Evolutionary conservation across 2,797 vertebrate genomes (phyloP), one percentile per base, ranked within the genome.

Genomic region (Bovichtus variegatus): DNA sequence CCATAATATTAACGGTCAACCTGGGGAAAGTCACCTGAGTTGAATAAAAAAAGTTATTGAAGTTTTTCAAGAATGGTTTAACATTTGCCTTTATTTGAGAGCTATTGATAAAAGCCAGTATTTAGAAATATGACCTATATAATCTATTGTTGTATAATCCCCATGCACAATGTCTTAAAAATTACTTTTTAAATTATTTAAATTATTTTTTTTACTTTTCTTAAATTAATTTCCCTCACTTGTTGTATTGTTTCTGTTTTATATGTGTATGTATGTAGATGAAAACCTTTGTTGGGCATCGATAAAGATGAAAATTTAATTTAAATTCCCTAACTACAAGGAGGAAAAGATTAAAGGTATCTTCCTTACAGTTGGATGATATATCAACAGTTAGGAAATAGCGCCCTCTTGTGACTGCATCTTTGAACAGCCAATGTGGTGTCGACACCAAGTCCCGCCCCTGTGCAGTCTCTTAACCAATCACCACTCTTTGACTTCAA

Each of bases 401-500:
- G 3, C 19, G 59, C 43, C 71, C 70, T 59, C 86, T 43, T 40
- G 75, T 75, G 90, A 65, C 4, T 0, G 2, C 0, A 9, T 11
- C 0, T 16, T 2, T 13, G 8, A 79, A 84, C 54, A 2, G 31
- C 80, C 0, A 2, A 0, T 0, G 5, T 27, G 8, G 2, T 3
- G 5, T 27, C 38, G 2, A 18, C 2, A 2, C 6, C 25, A 75
- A 68, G 70, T 31, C 78, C 85, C 82, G 51, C 88, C 88, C 55
- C 69, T 18, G 16, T 23, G 7, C 9, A 16, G 12, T 23, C 15
- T 46, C 13, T 0, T 25, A 65, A 78, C 88, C 86, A 93, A 93
- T 91, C 83, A 87, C 12, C 9, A 21, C 16, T 58, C 61, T 31
- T 70, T 9, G 12, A 29, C 18, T 38, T 57, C 16, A 19, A 16